Evolutionary conservation across 2,888 invertebrate species (phyloP).

Genomic region (Clitarchus hookeri): DNA sequence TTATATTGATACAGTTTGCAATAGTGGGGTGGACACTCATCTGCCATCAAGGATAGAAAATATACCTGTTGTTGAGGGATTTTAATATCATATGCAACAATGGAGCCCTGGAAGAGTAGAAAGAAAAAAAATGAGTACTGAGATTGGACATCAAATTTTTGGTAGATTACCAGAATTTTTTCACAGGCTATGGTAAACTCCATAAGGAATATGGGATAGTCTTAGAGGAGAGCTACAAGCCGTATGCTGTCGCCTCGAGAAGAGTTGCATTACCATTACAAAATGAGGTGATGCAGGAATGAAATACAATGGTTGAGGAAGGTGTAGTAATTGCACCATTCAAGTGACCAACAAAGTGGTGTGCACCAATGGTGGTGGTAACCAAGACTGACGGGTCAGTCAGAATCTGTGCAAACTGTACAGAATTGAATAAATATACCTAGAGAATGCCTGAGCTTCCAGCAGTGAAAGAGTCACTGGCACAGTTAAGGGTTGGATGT

Average conservation of each 20-base stretch:
- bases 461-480: background rate
- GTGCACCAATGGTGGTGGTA: conserved; percentile 29
- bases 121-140: too few relatives aligned
- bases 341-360: conserved; percentile 33
- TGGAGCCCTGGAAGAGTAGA: too few relatives aligned
- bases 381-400: conserved; percentile 44
- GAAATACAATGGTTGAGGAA: conserved; percentile 45
- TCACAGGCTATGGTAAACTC: background rate
- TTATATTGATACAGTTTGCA: background rate
- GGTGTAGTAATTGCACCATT: conserved; percentile 48
- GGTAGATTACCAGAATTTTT: background rate
- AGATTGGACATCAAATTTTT: too few relatives aligned
- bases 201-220: background rate
- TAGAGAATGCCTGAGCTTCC: too few relatives aligned
- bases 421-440: background rate
- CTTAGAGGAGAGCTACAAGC: background rate
- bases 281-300: conserved; percentile 47
- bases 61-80: too few relatives aligned
- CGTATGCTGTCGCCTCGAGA: background rate
- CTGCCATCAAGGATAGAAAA: background rate
- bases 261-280: too few relatives aligned
- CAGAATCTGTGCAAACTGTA: conserved; percentile 43
- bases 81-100: too few relatives aligned
- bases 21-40: background rate
- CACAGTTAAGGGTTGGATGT: background rate